A percentile compares a stretch with the other conserved stretches of the same genome.
Conservation (phyloP, 2,888 invertebrate genomes). For the Carcina quercana region DNA sequence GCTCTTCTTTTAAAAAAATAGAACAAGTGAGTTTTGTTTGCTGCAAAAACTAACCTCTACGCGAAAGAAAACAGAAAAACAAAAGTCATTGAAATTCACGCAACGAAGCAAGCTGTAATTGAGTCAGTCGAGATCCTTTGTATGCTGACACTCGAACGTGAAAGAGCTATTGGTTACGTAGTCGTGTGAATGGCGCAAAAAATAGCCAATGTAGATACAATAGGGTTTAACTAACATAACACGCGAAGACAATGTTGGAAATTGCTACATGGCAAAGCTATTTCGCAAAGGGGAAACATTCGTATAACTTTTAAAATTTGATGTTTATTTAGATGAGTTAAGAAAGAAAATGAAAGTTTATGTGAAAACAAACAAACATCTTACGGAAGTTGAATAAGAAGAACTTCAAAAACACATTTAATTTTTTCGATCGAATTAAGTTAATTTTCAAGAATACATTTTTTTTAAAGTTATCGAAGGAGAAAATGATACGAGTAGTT, state of each 20-base stretch:
- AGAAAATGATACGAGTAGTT: too few species aligned
- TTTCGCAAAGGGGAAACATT: too few species aligned
- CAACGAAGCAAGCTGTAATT: constrained; percentile 37
- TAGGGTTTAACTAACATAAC: background rate
- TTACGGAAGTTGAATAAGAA: too few species aligned
- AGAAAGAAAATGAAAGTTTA: too few species aligned
- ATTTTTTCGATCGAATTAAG: too few species aligned
- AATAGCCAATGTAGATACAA: constrained; percentile 14
- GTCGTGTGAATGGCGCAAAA: constrained; percentile 31
- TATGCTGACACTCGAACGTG: constrained; percentile 30
- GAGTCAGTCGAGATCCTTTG: constrained; percentile 40
- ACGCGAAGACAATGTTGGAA: background rate
- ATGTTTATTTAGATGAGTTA: too few species aligned
- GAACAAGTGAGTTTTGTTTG: too few species aligned
- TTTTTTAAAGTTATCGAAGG: background rate
- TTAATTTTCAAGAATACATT: background rate
- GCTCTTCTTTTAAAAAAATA: too few species aligned
- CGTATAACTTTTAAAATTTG: too few species aligned
- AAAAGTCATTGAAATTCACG: constrained; percentile 31
- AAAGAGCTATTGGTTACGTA: constrained; percentile 21
- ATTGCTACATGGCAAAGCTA: background rate
- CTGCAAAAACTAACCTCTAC: too few species aligned
- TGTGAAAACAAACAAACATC: too few species aligned
- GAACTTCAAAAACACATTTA: too few species aligned
- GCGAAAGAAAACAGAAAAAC: constrained; percentile 25